These are phyloP conservation scores for Thysanoteuthis rhombus DNA, from an alignment of 2,888 invertebrate genomes.

Conservation along the genomic window DNA sequence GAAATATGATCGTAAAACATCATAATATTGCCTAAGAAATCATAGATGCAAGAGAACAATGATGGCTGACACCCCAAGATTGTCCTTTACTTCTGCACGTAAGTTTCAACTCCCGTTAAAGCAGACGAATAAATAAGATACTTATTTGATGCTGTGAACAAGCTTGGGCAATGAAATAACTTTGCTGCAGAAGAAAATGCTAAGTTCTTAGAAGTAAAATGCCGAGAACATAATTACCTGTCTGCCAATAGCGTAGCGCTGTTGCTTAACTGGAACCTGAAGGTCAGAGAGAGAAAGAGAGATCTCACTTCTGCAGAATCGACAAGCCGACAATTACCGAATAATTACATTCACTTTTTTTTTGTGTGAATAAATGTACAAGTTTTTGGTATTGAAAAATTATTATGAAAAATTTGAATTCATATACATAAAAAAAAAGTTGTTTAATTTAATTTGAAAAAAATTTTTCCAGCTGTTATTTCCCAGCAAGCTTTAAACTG, in stretches of 20 bases:
- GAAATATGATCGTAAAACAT: too few relatives aligned
- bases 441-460: neutral
- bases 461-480: neutral
- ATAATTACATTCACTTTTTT: neutral
- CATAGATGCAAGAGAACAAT: neutral
- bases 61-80: neutral
- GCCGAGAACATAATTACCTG: neutral
- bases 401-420: neutral
- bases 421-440: neutral
- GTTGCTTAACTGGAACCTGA: slow-evolving; percentile 21
- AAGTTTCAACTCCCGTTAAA: neutral
- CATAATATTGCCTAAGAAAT: neutral
- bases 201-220: neutral
- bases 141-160: neutral
- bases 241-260: slow-evolving; percentile 13
- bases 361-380: neutral
- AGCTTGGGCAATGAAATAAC: neutral
- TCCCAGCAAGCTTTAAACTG: neutral
- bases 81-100: neutral
- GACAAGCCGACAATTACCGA: slow-evolving; percentile 15
- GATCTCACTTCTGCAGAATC: neutral
- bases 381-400: neutral
- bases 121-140: neutral
- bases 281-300: slow-evolving; percentile 31
- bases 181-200: neutral